Evolutionary conservation across 2,797 vertebrate species (phyloP).

Genomic region (Anolis apletophallus): DNA sequence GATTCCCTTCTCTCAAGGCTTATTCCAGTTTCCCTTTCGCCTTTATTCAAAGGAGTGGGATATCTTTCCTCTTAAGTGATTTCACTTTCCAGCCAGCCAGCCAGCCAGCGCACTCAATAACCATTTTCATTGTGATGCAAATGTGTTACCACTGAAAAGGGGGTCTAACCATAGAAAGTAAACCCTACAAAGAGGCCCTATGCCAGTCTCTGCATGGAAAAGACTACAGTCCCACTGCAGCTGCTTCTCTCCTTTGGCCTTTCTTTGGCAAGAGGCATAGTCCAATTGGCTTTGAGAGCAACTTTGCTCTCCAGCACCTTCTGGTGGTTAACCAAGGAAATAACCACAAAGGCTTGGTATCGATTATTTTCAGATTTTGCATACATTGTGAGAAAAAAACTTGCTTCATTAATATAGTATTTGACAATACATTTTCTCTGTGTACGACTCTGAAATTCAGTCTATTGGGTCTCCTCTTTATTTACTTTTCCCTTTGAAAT

Average conservation of each 20-base stretch:
- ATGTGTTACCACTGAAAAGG: background rate
- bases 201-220: background rate
- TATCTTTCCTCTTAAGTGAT: background rate
- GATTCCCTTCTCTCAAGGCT: background rate
- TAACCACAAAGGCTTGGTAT: background rate
- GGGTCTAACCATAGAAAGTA: background rate
- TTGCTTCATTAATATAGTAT: background rate
- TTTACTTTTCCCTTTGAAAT: background rate
- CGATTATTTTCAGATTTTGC: background rate
- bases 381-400: too few relatives aligned
- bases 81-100: background rate
- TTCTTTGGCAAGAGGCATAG: background rate
- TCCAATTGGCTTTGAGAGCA: too few relatives aligned
- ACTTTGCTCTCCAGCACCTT: background rate
- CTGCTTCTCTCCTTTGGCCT: background rate
- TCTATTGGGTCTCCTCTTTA: background rate
- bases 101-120: background rate
- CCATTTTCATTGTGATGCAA: slow-evolving; percentile 18
- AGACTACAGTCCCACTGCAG: background rate
- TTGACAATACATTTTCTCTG: background rate
- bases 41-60: background rate
- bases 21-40: background rate
- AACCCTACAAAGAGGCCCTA: background rate
- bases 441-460: background rate
- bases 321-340: slow-evolving; percentile 6